Evolutionary conservation across 2,113 vertebrate species (phyloP).

Genomic region (Rhegmatorhina hoffmannsi): DNA sequence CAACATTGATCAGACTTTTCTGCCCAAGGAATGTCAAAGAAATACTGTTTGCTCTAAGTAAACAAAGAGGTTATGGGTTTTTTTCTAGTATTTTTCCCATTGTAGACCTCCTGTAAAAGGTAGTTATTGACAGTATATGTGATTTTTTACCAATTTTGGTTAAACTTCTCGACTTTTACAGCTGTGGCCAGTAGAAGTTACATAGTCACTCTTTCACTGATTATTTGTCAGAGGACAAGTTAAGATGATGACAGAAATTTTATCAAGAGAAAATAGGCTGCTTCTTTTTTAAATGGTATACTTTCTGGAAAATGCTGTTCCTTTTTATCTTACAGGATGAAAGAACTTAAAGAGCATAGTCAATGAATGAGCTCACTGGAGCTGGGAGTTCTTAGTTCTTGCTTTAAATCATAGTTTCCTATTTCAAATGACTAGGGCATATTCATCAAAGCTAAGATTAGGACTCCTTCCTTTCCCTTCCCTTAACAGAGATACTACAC

Average conservation of each 20-base stretch:
- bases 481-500: neutral
- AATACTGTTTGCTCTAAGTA: neutral
- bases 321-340: neutral
- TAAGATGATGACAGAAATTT: neutral
- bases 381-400: neutral
- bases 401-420: constrained; percentile 6
- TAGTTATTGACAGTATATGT: neutral
- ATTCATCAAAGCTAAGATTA: constrained; percentile 15
- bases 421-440: neutral
- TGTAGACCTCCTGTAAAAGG: neutral
- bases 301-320: neutral
- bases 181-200: neutral
- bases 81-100: neutral
- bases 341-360: neutral
- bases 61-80: neutral
- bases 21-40: neutral
- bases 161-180: neutral
- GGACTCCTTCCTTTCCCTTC: neutral
- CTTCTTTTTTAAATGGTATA: neutral
- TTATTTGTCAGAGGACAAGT: neutral
- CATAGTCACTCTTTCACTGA: neutral
- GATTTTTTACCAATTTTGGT: neutral
- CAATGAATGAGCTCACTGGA: constrained; percentile 18
- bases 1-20: neutral
- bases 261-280: neutral